phyloP scores from a whole-genome alignment of 35 echinoderm and acorn worm genomes.

The Heliocidaris erythrogramma region DNA sequence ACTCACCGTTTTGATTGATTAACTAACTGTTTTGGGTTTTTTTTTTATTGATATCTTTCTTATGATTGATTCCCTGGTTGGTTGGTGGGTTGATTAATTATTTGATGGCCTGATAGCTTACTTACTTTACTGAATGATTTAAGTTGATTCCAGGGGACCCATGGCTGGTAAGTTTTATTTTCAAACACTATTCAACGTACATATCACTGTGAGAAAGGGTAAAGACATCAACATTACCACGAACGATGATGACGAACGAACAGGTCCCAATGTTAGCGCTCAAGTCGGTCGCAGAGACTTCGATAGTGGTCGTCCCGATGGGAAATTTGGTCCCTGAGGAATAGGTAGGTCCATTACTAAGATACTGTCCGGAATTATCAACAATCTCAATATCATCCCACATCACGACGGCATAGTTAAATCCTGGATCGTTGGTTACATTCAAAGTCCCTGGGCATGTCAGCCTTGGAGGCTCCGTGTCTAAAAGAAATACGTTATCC shows the following conservation, averaged over 20 bases:
- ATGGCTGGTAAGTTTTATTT: too few species aligned
- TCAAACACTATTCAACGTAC: too few species aligned
- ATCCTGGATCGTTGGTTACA: neutral
- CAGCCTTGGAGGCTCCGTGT: neutral
- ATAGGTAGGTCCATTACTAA: neutral
- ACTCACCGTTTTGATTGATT: too few species aligned
- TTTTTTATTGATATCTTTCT: too few species aligned
- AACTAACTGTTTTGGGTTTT: too few species aligned
- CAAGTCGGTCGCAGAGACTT: neutral
- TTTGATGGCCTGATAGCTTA: too few species aligned
- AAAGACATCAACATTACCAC: neutral
- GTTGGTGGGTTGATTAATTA: too few species aligned
- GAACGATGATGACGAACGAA: neutral
- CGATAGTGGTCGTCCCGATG: neutral
- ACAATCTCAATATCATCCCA: neutral
- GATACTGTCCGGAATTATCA: constrained; percentile 30
- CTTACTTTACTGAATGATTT: too few species aligned
- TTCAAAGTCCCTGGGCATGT: neutral
- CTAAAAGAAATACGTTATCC: neutral
- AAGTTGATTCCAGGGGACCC: too few species aligned
- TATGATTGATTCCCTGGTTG: too few species aligned
- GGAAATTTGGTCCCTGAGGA: constrained; percentile 10
- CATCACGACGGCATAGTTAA: neutral
- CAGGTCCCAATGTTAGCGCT: constrained; percentile 19
- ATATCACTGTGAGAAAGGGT: too few species aligned